phyloP scores from a whole-genome alignment of 2,888 invertebrate genomes.

The Stenodema calcarata region DNA sequence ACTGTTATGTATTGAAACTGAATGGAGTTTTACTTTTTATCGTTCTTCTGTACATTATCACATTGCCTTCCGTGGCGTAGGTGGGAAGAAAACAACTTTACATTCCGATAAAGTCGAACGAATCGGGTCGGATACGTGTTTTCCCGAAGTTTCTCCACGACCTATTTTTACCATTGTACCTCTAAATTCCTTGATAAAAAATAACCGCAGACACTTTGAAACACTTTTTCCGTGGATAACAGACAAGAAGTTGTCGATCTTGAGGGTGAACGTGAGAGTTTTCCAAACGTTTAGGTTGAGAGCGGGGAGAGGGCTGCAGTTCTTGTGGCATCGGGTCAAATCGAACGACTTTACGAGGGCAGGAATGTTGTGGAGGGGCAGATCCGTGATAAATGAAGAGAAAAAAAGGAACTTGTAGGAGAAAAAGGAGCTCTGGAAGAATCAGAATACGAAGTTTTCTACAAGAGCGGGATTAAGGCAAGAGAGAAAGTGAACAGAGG shows the following conservation, averaged over 20 bases:
- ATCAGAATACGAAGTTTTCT: constrained; percentile 48
- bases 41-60: not conserved
- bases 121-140: not conserved
- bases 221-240: not conserved
- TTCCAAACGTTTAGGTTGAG: not conserved
- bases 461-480: not conserved
- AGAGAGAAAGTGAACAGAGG: not conserved
- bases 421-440: constrained; percentile 19
- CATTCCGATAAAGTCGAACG: not conserved
- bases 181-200: not conserved
- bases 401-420: constrained; percentile 14
- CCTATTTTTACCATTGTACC: not conserved
- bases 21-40: not conserved
- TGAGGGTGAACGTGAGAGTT: constrained; percentile 6
- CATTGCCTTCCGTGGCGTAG: not conserved
- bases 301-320: not conserved
- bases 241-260: constrained; percentile 2
- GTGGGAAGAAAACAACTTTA: not conserved
- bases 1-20: not conserved
- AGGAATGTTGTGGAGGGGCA: not conserved
- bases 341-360: constrained; percentile 29
- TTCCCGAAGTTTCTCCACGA: not conserved
- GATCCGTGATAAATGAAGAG: constrained; percentile 40
- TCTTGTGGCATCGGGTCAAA: constrained; percentile 30
- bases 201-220: not conserved